These are phyloP conservation scores for Tipula confusa DNA, from an alignment of 2,888 invertebrate genomes.

Conservation along the genomic window DNA sequence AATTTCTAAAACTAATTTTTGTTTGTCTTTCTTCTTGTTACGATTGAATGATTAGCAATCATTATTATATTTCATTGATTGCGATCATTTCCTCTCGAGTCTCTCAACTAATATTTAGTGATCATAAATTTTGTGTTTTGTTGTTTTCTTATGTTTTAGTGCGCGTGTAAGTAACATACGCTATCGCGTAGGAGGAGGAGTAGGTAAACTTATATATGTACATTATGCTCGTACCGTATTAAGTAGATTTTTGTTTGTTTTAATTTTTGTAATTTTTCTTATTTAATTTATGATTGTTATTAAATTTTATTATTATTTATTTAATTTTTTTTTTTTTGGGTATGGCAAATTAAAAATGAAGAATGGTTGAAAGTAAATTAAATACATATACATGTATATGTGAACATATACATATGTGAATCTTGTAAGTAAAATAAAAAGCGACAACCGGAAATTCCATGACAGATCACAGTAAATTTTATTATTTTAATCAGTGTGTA, in stretches of 20 bases:
- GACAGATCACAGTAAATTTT: too few species aligned
- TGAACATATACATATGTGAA: too few species aligned
- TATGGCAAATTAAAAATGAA: not conserved
- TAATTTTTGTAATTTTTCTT: not conserved
- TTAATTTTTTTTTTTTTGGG: not conserved
- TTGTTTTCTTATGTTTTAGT: not conserved
- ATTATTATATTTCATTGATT: not conserved
- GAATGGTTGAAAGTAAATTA: not conserved
- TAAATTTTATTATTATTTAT: constrained; percentile 20
- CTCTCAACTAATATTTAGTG: not conserved
- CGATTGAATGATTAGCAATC: not conserved
- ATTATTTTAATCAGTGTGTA: too few species aligned
- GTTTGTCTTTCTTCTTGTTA: too few species aligned
- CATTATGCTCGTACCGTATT: not conserved
- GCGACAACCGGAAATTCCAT: not conserved
- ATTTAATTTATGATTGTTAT: not conserved
- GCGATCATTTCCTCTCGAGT: not conserved
- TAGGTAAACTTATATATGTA: not conserved
- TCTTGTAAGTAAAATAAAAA: too few species aligned
- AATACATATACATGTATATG: not conserved
- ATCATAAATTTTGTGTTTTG: not conserved
- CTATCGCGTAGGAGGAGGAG: not conserved
- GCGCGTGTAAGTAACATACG: not conserved
- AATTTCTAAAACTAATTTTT: too few species aligned
- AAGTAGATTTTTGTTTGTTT: constrained; percentile 20